Conservation (phyloP, 2,797 vertebrate species). For the Carapus acus region DNA sequence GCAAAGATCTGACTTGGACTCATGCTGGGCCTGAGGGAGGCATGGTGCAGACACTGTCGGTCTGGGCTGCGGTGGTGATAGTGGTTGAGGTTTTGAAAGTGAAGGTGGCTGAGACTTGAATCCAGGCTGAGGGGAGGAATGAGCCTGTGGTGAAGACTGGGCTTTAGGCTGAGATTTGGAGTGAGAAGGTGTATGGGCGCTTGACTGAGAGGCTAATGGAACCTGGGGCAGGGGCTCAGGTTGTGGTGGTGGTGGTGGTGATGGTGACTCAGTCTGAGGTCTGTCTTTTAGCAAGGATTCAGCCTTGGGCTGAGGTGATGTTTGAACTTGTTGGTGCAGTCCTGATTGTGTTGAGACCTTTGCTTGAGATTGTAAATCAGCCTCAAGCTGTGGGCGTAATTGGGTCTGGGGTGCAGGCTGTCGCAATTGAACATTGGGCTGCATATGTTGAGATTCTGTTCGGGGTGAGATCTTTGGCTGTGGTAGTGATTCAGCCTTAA, state of each 20-base stretch:
- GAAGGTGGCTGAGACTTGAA: conserved; percentile 19
- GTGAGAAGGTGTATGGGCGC: no score
- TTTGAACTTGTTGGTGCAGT: conserved; percentile 4
- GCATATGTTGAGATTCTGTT: conserved; percentile 4
- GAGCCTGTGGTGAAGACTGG: conserved; percentile 2
- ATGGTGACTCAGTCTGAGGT: not conserved
- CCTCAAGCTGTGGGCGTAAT: conserved; percentile 10
- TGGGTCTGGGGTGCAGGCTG: conserved; percentile 2
- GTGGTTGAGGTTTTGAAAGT: conserved; percentile 22
- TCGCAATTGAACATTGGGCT: conserved; percentile 13
- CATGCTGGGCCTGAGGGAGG: conserved; percentile 34
- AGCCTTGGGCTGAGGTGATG: conserved; percentile 2
- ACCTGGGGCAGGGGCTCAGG: no score
- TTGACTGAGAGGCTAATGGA: not conserved
- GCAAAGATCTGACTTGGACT: conserved; percentile 53
- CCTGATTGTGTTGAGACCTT: not conserved
- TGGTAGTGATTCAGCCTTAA: conserved; percentile 7
- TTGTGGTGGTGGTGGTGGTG: no score
- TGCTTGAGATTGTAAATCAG: conserved; percentile 2
- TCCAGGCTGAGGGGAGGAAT: conserved; percentile 24
- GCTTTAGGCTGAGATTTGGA: not conserved
- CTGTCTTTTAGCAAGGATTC: no score
- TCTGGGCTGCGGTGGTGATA: conserved; percentile 29
- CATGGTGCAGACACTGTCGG: conserved; percentile 24
- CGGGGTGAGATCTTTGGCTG: conserved; percentile 6